These are phyloP conservation scores for Enteromius argenteus DNA, from an alignment of 2,797 vertebrate genomes.

Conservation along the genomic window DNA sequence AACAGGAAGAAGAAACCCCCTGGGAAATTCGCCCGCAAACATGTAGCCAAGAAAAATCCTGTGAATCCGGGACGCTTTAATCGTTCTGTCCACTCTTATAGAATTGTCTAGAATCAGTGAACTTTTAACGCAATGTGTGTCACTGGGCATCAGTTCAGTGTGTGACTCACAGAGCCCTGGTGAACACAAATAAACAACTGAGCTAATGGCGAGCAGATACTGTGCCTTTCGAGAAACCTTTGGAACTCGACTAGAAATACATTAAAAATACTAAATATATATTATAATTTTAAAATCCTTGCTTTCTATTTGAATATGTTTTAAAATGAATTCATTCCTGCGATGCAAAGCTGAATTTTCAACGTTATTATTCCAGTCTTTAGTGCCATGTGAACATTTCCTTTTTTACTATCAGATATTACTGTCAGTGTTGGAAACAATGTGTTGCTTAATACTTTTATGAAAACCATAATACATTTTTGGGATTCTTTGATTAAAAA, in stretches of 20 bases:
- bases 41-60: constrained; percentile 32
- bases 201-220: constrained; percentile 16
- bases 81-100: constrained; percentile 35
- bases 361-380: not conserved
- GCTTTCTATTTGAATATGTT: not conserved
- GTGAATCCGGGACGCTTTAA: constrained; percentile 22
- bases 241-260: not conserved
- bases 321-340: not conserved
- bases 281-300: not conserved
- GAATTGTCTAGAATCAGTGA: constrained; percentile 29
- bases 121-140: constrained; percentile 17
- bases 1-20: constrained; percentile 42
- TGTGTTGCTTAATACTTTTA: not conserved
- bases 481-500: not conserved
- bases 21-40: constrained; percentile 19
- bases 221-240: not conserved
- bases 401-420: no score
- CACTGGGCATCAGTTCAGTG: constrained; percentile 24
- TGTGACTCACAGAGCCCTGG: constrained; percentile 18
- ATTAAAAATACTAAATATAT: not conserved
- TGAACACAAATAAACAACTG: constrained; percentile 27
- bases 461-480: not conserved
- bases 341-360: not conserved
- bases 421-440: not conserved
- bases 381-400: not conserved